Base-by-base conservation (phyloP, 1,140 invertebrate species). In the Drosophila prosaltans region DNA sequence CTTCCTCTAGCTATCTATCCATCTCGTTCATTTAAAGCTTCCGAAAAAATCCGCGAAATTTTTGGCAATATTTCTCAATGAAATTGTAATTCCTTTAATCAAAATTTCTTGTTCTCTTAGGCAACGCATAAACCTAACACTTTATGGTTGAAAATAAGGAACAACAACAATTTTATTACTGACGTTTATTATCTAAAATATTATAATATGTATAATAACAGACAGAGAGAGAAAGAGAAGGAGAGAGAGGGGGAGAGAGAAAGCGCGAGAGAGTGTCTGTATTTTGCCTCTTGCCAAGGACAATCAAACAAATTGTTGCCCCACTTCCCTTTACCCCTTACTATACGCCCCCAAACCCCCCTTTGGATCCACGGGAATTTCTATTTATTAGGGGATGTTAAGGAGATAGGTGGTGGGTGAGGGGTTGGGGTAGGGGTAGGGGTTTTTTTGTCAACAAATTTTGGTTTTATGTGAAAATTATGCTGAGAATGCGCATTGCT, bases 391-490 rank as follows among this genome's bases (percentile, higher is more conserved):
- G 39, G 39, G 39, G 39, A 40, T 40, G 10, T 21, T 21, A 21
- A 2, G 45, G n/a, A 45, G 4, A 7, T 36, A 36, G 32, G 6
- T 6, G 5, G n/a, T 8, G 45, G 2, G 45, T 2, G 45, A 7
- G 43, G 16, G 16, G 6, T 21, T 6, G 8, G 45, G 5, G n/a
- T 11, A 5, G 40, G 39, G 21, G n/a, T 43, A 36, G 16, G 57
- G 57, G 65, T 67, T 70, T 74, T 74, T 16, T 16, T 16, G 62
- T 63, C 69, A 68, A 86, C 83, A 86, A 86, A 88, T 88, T 78
- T 78, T 40, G 69, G 24, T 78, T 88, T 88, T 89, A 88, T 88
- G 85, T 7, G 74, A 84, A 89, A 84, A 75, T 89, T 88, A 88
- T 88, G 84, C 84, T 84, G 84, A 59, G 57, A 88, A 84, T 78